Evolutionary conservation across 2,113 vertebrate genomes (phyloP), one percentile per base, ranked within the genome.

Genomic region (Myotis lucifugus): DNA sequence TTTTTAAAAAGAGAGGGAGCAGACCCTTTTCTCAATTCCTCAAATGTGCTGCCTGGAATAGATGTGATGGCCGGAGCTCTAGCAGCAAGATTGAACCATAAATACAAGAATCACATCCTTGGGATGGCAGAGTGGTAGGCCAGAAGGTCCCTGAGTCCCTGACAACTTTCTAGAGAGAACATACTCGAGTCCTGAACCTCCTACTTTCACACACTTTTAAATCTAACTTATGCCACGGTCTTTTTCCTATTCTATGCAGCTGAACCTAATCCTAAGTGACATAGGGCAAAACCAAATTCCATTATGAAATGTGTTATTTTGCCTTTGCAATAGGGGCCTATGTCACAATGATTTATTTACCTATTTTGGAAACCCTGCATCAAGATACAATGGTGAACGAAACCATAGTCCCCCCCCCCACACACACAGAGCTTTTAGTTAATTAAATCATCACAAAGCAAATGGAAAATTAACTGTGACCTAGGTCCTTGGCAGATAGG

Each of bases 1-100:
- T 59, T 59, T 59, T 59, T 59, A 50, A 14, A 59, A 85, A 85
- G 32, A 91, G 32, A 69, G 19, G 13, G 21, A 37, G 6, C n/a
- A 54, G 52, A 21, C n/a, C 59, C 25, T 95, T 89, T 79, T 77
- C 83, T 91, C 12, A 17, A 34, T 84, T 91, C 50, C 61, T 89
- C 87, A 78, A 27, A 89, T 40, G 78, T 69, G 25, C 50, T 84
- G 6, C 29, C 84, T 52, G 40, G 29, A 72, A 50, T 46, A 83
- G 79, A 78, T 32, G 25, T 90, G 23, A 69, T 86, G 70, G n/a
- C 40, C 54, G 69, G 81, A 82, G 77, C 59, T 90, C 77, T 85
- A n/a, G 50, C 46, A 90, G 73, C 32, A 50, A 56, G 56, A 77
- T 3, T 88, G 76, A 77, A 59, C 46, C 46, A 86, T 32, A 73